These are phyloP conservation scores for Nesospiza acunhae DNA, from an alignment of 2,113 vertebrate genomes.

Conservation along the genomic window DNA sequence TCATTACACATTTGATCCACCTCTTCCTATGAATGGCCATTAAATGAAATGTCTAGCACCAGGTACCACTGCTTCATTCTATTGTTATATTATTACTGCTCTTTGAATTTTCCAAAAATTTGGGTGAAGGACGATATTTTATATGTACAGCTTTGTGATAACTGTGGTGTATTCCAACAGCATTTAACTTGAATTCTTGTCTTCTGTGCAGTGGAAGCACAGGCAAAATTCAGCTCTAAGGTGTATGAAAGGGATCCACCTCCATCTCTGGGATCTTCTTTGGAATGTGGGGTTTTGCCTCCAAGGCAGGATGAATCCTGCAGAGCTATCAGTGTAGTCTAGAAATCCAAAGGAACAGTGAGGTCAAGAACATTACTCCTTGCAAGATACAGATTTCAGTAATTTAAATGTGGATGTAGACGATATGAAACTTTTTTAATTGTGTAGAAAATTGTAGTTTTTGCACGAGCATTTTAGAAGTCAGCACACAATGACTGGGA, in stretches of 20 bases:
- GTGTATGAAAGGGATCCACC: not conserved
- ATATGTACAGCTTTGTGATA: not conserved
- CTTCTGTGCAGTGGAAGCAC: not conserved
- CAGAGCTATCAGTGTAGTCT: not conserved
- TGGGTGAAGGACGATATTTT: not conserved
- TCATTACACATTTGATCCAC: not conserved
- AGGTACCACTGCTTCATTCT: not conserved
- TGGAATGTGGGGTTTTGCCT: not conserved
- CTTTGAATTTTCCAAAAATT: not conserved
- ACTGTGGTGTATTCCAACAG: not conserved
- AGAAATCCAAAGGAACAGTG: not conserved
- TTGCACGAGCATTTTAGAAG: not conserved
- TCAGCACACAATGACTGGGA: accelerated
- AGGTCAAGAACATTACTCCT: not conserved
- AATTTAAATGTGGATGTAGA: not conserved
- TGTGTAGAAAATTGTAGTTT: not conserved
- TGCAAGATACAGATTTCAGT: not conserved
- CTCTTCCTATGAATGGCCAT: not conserved
- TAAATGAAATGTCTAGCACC: not conserved
- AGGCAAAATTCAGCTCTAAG: not conserved
- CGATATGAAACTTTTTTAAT: not conserved
- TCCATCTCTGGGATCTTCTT: not conserved
- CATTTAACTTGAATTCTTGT: not conserved
- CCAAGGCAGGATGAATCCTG: not conserved
- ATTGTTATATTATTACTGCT: not conserved